Conservation (phyloP, 2,888 invertebrate species). For the Callyntrura sp. region DNA sequence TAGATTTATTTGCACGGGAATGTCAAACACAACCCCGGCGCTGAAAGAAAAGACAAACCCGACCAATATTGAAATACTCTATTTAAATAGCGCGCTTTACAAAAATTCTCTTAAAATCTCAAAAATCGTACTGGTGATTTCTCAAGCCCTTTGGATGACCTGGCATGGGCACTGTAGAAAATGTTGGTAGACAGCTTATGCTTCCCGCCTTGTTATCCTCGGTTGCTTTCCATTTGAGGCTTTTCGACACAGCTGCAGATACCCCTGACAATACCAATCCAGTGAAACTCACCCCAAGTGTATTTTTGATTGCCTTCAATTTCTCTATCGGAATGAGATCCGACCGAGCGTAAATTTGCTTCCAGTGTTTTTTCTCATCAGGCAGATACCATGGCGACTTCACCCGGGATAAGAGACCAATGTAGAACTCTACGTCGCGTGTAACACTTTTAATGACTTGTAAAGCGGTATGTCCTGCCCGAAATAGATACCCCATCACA, state of each 20-base stretch:
- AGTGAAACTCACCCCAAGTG: slow-evolving; percentile 53
- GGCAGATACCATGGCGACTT: slow-evolving; percentile 14
- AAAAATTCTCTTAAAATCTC: neutral
- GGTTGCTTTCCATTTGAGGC: neutral
- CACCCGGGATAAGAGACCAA: neutral
- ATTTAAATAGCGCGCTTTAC: neutral
- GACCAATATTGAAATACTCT: neutral
- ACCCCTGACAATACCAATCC: slow-evolving; percentile 23
- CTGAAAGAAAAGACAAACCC: neutral
- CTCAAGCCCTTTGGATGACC: slow-evolving; percentile 45
- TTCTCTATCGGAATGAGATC: slow-evolving; percentile 23
- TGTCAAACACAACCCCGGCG: slow-evolving; percentile 29
- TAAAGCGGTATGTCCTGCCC: too few species aligned
- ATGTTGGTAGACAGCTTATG: neutral
- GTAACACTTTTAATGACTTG: neutral
- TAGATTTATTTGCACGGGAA: slow-evolving; percentile 12
- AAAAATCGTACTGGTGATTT: slow-evolving; percentile 56
- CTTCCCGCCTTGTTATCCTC: neutral
- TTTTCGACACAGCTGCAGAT: slow-evolving; percentile 39
- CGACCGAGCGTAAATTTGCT: slow-evolving; percentile 29
- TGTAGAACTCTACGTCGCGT: neutral
- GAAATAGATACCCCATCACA: neutral
- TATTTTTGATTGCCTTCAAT: slow-evolving; percentile 47
- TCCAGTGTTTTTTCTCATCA: slow-evolving; percentile 37
- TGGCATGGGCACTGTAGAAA: slow-evolving; percentile 6